Percentiles rank a stretch among this genome's conserved stretches.
phyloP scores from a whole-genome alignment of 1,140 invertebrate species.

The Planococcus citri region DNA sequence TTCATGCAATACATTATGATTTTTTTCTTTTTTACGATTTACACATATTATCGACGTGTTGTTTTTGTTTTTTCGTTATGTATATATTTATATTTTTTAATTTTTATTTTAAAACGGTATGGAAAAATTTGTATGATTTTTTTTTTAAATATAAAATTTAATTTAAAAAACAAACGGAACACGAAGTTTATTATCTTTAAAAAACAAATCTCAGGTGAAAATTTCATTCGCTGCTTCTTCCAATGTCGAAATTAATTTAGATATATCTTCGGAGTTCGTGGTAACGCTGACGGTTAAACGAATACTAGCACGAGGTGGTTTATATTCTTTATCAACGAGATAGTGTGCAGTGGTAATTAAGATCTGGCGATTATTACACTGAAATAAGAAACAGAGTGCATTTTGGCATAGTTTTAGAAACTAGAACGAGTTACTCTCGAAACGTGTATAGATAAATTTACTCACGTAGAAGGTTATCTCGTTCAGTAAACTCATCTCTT shows the following conservation, averaged over 20 bases:
- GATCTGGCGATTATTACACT: constrained; percentile 24
- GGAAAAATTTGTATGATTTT: constrained; percentile 8
- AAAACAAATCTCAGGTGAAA: background rate
- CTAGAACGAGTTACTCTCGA: background rate
- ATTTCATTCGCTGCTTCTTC: constrained; percentile 9
- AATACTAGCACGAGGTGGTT: constrained; percentile 23
- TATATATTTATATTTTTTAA: background rate
- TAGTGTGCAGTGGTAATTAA: constrained; percentile 23
- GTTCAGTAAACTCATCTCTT: constrained; percentile 20
- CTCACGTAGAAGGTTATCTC: constrained; percentile 24
- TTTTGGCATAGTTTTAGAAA: too few species aligned
- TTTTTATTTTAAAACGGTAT: background rate
- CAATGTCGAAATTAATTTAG: background rate
- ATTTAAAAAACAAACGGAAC: background rate
- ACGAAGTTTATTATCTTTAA: background rate
- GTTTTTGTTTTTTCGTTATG: background rate
- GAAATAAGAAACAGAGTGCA: background rate
- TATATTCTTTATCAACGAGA: constrained; percentile 22
- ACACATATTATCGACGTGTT: background rate
- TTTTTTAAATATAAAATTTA: background rate
- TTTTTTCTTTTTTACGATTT: background rate
- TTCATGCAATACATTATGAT: too few species aligned
- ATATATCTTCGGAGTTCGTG: constrained; percentile 22
- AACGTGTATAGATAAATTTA: background rate
- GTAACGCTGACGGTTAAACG: constrained; percentile 23